A percentile compares a stretch with the other conserved stretches of the same genome.
Conservation (phyloP, 2,797 vertebrate genomes). For the Etheostoma nigrum region DNA sequence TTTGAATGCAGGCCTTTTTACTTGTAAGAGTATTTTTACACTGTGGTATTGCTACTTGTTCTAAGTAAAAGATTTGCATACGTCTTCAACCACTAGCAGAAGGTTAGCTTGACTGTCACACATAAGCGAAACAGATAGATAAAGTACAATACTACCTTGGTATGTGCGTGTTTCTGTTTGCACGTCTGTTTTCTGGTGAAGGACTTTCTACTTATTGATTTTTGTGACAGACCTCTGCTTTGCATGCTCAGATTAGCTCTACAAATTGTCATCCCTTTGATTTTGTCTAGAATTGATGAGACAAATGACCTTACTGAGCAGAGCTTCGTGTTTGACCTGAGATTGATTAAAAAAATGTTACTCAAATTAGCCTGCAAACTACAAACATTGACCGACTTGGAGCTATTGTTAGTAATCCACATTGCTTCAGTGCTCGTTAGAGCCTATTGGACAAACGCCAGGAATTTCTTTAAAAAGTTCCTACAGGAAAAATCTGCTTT, state of each 20-base stretch:
- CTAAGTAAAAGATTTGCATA: neutral
- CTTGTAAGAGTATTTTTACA: neutral
- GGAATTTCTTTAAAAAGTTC: conserved; percentile 22
- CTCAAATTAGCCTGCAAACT: conserved; percentile 2
- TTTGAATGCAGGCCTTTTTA: neutral
- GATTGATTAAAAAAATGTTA: conserved; percentile 27
- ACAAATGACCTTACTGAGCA: conserved; percentile 51
- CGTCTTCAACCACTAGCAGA: neutral
- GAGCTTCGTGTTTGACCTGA: conserved; percentile 32
- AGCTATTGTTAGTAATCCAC: neutral
- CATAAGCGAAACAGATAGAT: neutral
- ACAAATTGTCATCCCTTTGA: conserved; percentile 44
- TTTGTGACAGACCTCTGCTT: conserved; percentile 35
- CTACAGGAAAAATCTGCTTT: conserved; percentile 15
- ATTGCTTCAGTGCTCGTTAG: neutral
- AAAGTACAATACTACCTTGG: neutral
- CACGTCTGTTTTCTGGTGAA: conserved; percentile 32
- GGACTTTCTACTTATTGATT: conserved; percentile 65
- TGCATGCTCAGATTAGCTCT: conserved; percentile 57
- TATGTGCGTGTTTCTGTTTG: conserved; percentile 35
- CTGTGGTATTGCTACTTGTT: neutral
- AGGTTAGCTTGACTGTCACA: neutral
- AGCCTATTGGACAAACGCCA: conserved; percentile 17
- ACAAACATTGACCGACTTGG: neutral
- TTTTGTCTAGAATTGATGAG: conserved; percentile 54